A percentile compares a stretch with the other conserved stretches of the same genome.
Conservation (phyloP, 2,888 invertebrate species). For the Tromatobia lineatoria region DNA sequence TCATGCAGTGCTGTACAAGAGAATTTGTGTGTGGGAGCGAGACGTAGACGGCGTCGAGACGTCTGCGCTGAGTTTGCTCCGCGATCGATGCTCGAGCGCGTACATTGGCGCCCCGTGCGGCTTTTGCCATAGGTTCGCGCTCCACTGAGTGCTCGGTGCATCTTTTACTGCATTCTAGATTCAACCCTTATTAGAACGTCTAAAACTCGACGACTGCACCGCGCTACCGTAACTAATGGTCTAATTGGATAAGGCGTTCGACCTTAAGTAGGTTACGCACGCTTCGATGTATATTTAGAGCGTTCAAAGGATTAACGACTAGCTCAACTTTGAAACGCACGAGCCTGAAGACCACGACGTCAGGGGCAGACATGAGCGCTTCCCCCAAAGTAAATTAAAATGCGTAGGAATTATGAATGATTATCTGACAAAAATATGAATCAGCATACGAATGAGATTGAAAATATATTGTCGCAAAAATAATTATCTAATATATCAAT, state of each 20-base stretch:
- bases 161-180: neutral
- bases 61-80: conserved; percentile 65
- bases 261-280: conserved; percentile 60
- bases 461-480: neutral
- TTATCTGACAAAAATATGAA: too few species aligned
- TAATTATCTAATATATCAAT: neutral
- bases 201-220: neutral
- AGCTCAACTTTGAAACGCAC: conserved; percentile 21
- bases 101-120: conserved; percentile 45
- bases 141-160: neutral
- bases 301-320: conserved; percentile 31
- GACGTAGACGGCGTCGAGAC: conserved; percentile 72
- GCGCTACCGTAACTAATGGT: conserved; percentile 27
- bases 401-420: neutral
- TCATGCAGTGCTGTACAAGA: conserved; percentile 27
- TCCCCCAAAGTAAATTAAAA: neutral
- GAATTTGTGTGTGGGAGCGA: conserved; percentile 40
- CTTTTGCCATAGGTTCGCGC: neutral
- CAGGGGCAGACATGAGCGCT: neutral
- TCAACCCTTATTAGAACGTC: conserved; percentile 13
- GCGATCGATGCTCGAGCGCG: conserved; percentile 73
- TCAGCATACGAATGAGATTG: too few species aligned
- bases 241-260: conserved; percentile 64
- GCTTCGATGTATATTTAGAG: conserved; percentile 58
- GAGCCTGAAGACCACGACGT: neutral